These are phyloP conservation scores for Catharus minimus DNA, from an alignment of 2,113 vertebrate genomes.

Conservation along the genomic window DNA sequence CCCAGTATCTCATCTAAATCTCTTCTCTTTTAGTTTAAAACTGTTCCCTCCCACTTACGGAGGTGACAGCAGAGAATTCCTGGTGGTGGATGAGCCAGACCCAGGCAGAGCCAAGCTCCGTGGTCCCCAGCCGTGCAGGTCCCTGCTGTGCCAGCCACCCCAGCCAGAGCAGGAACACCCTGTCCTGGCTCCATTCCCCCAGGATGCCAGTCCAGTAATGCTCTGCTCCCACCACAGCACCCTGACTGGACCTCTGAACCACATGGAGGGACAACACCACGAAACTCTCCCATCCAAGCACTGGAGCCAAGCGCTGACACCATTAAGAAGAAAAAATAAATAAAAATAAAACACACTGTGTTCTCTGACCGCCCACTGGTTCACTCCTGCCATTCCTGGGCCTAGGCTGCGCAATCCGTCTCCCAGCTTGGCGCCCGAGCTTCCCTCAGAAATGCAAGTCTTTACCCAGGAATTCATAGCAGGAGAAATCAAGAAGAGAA, in stretches of 20 bases:
- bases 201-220: not conserved
- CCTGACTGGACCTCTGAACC: not conserved
- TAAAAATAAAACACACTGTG: not conserved
- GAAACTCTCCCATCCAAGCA: not conserved
- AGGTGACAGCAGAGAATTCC: not conserved
- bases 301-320: not conserved
- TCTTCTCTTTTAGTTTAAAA: not conserved
- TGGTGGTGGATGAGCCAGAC: not conserved
- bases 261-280: fast-evolving
- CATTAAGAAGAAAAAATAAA: not conserved
- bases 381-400: not conserved
- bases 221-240: not conserved
- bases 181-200: not conserved
- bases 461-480: slow-evolving; percentile 20
- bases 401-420: fast-evolving
- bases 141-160: not conserved
- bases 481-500: not conserved
- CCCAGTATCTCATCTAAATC: not conserved
- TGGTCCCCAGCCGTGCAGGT: not conserved
- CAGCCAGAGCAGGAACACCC: not conserved
- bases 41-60: fast-evolving
- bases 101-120: fast-evolving
- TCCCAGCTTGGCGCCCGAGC: not conserved
- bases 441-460: slow-evolving; percentile 32
- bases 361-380: not conserved